Evolutionary conservation across 2,113 vertebrate species (phyloP).

Genomic region (Mastomys coucha): DNA sequence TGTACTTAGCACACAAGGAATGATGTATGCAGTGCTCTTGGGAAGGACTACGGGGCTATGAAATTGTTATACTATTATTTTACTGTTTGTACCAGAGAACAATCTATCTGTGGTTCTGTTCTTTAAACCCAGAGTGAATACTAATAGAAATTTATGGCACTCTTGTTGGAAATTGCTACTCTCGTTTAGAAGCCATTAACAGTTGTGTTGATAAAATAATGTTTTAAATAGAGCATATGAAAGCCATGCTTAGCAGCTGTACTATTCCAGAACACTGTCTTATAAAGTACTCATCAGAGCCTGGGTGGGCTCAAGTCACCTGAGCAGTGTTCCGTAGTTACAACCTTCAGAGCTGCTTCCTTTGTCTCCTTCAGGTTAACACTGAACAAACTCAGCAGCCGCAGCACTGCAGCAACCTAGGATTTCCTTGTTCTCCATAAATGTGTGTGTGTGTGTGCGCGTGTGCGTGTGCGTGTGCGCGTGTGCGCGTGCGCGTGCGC

Average conservation of each 20-base stretch:
- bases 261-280: constrained; percentile 55
- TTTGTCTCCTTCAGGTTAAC: constrained; percentile 63
- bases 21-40: constrained; percentile 22
- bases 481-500: neutral
- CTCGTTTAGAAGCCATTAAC: constrained; percentile 73
- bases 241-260: constrained; percentile 58
- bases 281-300: constrained; percentile 60
- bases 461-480: neutral
- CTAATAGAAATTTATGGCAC: neutral
- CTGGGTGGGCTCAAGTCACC: constrained; percentile 77
- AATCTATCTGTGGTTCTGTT: neutral
- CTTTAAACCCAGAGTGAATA: constrained; percentile 53
- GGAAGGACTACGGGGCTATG: neutral
- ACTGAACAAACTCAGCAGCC: neutral
- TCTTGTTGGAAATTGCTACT: constrained; percentile 37
- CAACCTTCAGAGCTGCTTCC: constrained; percentile 65
- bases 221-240: constrained; percentile 56
- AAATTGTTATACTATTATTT: constrained; percentile 11
- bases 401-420: neutral
- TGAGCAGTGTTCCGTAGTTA: constrained; percentile 76
- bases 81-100: neutral
- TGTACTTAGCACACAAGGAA: neutral
- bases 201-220: constrained; percentile 57
- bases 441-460: neutral
- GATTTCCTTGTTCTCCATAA: constrained; percentile 46